phyloP scores from a whole-genome alignment of 2,113 vertebrate genomes.

The Alethe diademata region DNA sequence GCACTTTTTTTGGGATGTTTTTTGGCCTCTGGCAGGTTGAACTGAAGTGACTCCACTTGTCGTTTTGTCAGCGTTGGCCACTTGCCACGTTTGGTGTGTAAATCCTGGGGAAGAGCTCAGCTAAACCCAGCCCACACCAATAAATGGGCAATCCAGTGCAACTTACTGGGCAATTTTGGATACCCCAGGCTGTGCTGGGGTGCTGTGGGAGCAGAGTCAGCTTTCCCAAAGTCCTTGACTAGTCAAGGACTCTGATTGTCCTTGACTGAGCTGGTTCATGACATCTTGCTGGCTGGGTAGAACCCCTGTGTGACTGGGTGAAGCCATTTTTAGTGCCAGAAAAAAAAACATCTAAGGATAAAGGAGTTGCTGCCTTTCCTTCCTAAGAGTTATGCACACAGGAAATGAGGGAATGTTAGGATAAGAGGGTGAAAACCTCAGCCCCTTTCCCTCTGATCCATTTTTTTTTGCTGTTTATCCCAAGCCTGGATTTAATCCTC shows the following conservation, averaged over 20 bases:
- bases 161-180: fast-evolving
- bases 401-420: background rate
- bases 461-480: background rate
- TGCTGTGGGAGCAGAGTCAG: fast-evolving
- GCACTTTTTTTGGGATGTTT: background rate
- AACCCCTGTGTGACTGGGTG: too few species aligned
- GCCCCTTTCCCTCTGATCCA: background rate
- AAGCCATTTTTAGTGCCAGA: background rate
- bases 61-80: background rate
- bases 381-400: background rate
- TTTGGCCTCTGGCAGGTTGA: background rate
- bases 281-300: background rate
- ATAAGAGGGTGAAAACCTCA: background rate
- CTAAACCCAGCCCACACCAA: background rate
- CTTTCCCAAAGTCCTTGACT: background rate
- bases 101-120: background rate
- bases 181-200: background rate
- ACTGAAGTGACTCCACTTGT: background rate
- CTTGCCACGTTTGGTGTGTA: background rate
- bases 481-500: background rate
- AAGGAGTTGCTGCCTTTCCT: background rate
- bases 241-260: too few species aligned
- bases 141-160: background rate
- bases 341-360: background rate
- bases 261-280: background rate